Evolutionary conservation across 2,113 vertebrate genomes (phyloP).

Genomic region (Passerina amoena): DNA sequence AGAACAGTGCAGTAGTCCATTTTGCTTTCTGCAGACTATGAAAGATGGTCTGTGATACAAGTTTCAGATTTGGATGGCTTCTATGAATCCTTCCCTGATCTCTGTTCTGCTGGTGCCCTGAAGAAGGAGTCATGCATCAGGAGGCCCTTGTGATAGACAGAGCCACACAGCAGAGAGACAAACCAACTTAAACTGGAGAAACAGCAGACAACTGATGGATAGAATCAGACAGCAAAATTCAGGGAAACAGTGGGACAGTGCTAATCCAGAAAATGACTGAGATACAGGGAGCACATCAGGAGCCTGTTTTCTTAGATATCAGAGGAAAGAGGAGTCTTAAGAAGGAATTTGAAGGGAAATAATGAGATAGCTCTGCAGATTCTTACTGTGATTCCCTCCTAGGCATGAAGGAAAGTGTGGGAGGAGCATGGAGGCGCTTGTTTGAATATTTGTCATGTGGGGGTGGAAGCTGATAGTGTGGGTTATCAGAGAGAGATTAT

Average conservation of each 20-base stretch:
- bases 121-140: not conserved
- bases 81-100: not conserved
- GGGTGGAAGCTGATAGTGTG: not conserved
- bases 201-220: not conserved
- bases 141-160: not conserved
- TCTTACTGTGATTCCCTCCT: slow-evolving; percentile 19
- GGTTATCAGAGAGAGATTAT: not conserved
- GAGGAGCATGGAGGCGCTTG: slow-evolving; percentile 19
- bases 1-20: not conserved
- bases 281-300: not conserved
- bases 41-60: not conserved
- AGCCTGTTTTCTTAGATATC: not conserved
- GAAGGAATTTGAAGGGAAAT: not conserved
- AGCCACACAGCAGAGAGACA: not conserved
- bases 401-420: slow-evolving; percentile 15
- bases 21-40: not conserved
- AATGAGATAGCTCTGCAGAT: slow-evolving; percentile 31
- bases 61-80: not conserved
- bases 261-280: not conserved
- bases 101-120: not conserved
- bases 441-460: slow-evolving; percentile 34
- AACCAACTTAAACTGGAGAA: not conserved
- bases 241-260: not conserved
- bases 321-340: not conserved
- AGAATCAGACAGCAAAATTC: not conserved